Evolutionary conservation across 2,797 vertebrate species (phyloP).

Genomic region (Pseudopleuronectes americanus): DNA sequence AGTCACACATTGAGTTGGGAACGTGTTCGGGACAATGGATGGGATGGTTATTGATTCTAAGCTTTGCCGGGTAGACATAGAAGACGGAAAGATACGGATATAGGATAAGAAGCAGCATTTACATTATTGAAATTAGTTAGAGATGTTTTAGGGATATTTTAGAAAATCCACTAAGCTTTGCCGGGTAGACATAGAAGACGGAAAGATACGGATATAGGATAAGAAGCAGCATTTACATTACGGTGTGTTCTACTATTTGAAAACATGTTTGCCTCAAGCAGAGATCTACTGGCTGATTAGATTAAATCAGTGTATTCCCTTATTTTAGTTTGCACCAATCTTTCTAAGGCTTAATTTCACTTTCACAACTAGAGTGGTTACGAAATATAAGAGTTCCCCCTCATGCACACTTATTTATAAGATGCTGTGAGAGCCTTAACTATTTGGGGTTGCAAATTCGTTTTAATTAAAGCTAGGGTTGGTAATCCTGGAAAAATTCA

Average conservation of each 20-base stretch:
- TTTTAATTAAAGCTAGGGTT: too few relatives aligned
- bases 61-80: not conserved
- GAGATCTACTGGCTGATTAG: not conserved
- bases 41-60: conserved; percentile 21
- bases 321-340: not conserved
- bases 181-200: conserved; percentile 3
- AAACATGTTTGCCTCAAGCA: not conserved
- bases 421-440: too few relatives aligned
- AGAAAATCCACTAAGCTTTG: too few relatives aligned
- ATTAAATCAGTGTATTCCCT: not conserved
- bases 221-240: conserved; percentile 2
- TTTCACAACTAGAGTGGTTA: not conserved
- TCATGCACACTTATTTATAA: not conserved
- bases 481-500: too few relatives aligned
- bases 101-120: too few relatives aligned
- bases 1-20: conserved; percentile 34
- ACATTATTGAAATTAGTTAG: too few relatives aligned
- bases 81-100: not conserved
- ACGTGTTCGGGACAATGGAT: conserved; percentile 23
- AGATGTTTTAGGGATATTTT: too few relatives aligned
- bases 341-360: not conserved
- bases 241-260: not conserved
- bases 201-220: conserved; percentile 5
- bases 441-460: too few relatives aligned
- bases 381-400: not conserved